Evolutionary conservation across 2,113 vertebrate species (phyloP).

Genomic region (Rhynchopsitta pachyrhyncha): DNA sequence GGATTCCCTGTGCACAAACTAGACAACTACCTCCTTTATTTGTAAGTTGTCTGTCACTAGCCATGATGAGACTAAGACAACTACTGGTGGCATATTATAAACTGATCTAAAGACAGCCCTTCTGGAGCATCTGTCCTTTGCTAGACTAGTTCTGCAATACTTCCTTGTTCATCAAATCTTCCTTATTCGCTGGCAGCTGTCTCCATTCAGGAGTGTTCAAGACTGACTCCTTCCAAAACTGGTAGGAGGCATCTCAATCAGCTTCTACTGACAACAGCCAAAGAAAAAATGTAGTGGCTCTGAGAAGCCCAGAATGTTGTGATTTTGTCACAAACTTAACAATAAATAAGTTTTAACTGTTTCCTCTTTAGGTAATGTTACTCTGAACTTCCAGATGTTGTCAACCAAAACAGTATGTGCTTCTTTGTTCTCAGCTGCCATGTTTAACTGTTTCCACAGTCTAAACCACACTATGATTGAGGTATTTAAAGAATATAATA

Average conservation of each 20-base stretch:
- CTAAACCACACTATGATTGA: not conserved
- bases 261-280: not conserved
- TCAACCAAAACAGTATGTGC: not conserved
- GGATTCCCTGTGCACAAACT: not conserved
- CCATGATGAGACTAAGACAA: not conserved
- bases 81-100: not conserved
- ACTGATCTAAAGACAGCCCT: not conserved
- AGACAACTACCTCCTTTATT: not conserved
- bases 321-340: not conserved
- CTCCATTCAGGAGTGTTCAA: not conserved
- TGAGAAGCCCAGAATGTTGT: not conserved
- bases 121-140: not conserved
- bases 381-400: not conserved
- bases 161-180: not conserved
- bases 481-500: not conserved
- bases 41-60: not conserved
- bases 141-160: not conserved
- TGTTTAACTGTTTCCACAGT: not conserved
- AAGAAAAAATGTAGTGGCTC: not conserved
- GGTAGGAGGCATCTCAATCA: not conserved
- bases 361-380: not conserved
- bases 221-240: not conserved
- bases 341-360: not conserved
- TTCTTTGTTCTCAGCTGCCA: not conserved
- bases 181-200: not conserved